Percentiles rank a stretch among this genome's conserved stretches.
These are phyloP conservation scores for Sicus ferrugineus DNA, from an alignment of 2,888 invertebrate species.

Conservation along the genomic window DNA sequence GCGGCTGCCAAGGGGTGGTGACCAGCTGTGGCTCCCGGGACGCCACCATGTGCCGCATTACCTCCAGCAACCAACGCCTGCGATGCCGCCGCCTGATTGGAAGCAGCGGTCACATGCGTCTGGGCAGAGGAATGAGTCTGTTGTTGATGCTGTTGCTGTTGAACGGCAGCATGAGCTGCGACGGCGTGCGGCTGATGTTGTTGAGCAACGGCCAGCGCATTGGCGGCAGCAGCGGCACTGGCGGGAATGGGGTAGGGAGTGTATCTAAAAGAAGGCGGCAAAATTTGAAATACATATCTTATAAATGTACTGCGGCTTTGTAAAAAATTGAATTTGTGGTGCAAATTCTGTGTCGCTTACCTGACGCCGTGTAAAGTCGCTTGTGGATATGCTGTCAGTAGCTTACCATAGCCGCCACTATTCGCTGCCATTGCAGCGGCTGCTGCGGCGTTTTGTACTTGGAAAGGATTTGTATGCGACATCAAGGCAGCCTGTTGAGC, in stretches of 20 bases:
- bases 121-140: slow-evolving; percentile 46
- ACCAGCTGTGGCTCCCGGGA: slow-evolving; percentile 47
- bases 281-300: slow-evolving; percentile 3
- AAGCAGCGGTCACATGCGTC: slow-evolving; percentile 43
- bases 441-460: slow-evolving; percentile 68
- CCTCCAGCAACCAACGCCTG: no score
- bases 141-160: slow-evolving; percentile 52
- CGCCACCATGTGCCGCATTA: slow-evolving; percentile 40
- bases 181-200: slow-evolving; percentile 55
- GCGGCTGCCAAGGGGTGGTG: slow-evolving; percentile 65
- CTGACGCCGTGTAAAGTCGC: slow-evolving; percentile 65
- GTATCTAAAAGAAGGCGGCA: slow-evolving; percentile 64
- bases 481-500: slow-evolving; percentile 65
- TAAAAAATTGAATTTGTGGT: neutral
- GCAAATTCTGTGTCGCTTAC: slow-evolving; percentile 47
- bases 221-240: slow-evolving; percentile 66
- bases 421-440: slow-evolving; percentile 70
- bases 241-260: slow-evolving; percentile 72
- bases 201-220: slow-evolving; percentile 62
- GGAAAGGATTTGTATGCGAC: slow-evolving; percentile 66
- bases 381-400: slow-evolving; percentile 71
- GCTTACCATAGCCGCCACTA: slow-evolving; percentile 72
- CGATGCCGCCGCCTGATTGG: slow-evolving; percentile 41
- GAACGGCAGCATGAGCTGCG: slow-evolving; percentile 55
- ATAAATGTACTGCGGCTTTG: neutral